Conservation (phyloP, 92 coral and sea anemone species). For the Desmophyllum pertusum region DNA sequence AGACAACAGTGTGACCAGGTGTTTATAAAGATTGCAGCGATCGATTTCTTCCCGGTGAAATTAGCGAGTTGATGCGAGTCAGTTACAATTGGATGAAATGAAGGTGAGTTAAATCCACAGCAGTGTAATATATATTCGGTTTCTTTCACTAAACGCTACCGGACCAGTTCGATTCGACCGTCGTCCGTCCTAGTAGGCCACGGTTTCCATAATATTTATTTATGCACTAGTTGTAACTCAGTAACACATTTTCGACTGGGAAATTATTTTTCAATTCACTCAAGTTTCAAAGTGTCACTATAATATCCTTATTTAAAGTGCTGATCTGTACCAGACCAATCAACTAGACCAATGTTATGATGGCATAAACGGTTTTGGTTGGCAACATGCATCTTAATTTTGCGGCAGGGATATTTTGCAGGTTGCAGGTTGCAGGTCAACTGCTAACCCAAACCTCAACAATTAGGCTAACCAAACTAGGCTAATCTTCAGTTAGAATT, state of each 20-base stretch:
- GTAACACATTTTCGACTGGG: not conserved
- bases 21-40: not conserved
- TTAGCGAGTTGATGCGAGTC: not conserved
- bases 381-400: not conserved
- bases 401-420: too few relatives aligned
- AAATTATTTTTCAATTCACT: not conserved
- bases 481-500: too few relatives aligned
- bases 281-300: not conserved
- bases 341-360: too few relatives aligned
- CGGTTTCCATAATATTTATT: not conserved
- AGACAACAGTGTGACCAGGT: not conserved
- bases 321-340: not conserved
- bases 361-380: too few relatives aligned
- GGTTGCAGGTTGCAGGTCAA: too few relatives aligned
- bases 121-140: not conserved
- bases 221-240: not conserved
- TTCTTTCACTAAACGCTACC: not conserved
- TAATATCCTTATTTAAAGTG: not conserved
- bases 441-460: too few relatives aligned
- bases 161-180: not conserved
- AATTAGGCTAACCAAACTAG: too few relatives aligned
- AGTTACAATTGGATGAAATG: not conserved
- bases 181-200: not conserved
- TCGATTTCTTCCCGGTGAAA: not conserved
- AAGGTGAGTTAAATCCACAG: not conserved